Conservation (phyloP, 2,797 vertebrate genomes). For the Semaprochilodus insignis region DNA sequence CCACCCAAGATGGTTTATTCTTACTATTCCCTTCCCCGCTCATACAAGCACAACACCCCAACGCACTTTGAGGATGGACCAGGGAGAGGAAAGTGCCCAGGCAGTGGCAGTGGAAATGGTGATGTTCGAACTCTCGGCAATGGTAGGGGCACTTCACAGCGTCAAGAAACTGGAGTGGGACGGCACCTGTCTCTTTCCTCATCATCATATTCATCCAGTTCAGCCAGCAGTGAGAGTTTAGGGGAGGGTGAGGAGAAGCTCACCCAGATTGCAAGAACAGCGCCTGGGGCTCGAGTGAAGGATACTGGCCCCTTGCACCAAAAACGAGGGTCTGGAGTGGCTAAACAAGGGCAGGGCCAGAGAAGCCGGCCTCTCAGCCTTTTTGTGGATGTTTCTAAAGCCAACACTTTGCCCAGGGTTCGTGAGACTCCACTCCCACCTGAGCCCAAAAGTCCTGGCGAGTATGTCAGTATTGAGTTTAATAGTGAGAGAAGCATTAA, state of each 20-base stretch:
- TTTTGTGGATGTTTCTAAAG: slow-evolving; percentile 83
- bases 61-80: slow-evolving; percentile 75
- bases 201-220: slow-evolving; percentile 82
- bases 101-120: slow-evolving; percentile 64
- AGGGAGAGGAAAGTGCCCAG: slow-evolving; percentile 68
- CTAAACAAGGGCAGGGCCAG: slow-evolving; percentile 68
- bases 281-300: slow-evolving; percentile 63
- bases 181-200: slow-evolving; percentile 76
- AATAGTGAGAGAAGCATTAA: slow-evolving; percentile 67
- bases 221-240: slow-evolving; percentile 84
- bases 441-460: slow-evolving; percentile 82
- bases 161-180: slow-evolving; percentile 70
- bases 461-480: slow-evolving; percentile 83
- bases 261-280: slow-evolving; percentile 28
- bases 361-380: slow-evolving; percentile 75
- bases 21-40: slow-evolving; percentile 80
- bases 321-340: slow-evolving; percentile 60
- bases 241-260: slow-evolving; percentile 77
- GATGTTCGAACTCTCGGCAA: slow-evolving; percentile 56
- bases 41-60: slow-evolving; percentile 77
- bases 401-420: slow-evolving; percentile 82
- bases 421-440: slow-evolving; percentile 77
- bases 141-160: slow-evolving; percentile 52
- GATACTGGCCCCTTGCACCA: slow-evolving; percentile 66
- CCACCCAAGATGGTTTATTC: slow-evolving; percentile 82